Conservation (phyloP, 2,113 vertebrate genomes). For the Casuarius casuarius region DNA sequence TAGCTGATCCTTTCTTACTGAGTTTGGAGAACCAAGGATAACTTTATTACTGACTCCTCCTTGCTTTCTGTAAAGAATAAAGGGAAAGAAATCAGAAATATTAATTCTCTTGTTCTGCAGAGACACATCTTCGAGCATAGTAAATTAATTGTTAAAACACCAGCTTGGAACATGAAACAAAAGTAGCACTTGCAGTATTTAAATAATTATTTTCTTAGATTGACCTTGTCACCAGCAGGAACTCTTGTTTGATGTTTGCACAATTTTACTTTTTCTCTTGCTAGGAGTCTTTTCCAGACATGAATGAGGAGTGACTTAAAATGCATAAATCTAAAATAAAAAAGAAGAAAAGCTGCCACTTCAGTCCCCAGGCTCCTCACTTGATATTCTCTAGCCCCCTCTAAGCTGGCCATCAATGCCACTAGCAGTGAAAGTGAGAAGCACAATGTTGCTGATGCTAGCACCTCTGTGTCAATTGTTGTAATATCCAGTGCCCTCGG, state of each 20-base stretch:
- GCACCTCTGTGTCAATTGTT: conserved; percentile 6
- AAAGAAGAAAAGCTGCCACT: neutral
- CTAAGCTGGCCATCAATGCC: conserved; percentile 44
- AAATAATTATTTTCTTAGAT: neutral
- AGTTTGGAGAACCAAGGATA: neutral
- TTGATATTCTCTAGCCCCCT: conserved; percentile 12
- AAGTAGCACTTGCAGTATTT: neutral
- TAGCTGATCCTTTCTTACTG: neutral
- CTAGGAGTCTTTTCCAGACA: neutral
- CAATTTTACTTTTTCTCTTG: neutral
- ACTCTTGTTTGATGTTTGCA: neutral
- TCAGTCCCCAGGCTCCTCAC: neutral
- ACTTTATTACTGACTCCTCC: neutral
- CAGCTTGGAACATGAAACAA: neutral
- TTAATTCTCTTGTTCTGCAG: neutral
- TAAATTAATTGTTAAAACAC: neutral
- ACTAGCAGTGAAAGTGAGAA: conserved; percentile 33
- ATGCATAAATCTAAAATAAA: conserved; percentile 8
- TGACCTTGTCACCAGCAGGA: neutral
- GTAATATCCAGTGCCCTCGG: conserved; percentile 12
- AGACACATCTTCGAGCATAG: neutral
- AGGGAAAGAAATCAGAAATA: neutral
- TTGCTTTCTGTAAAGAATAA: neutral
- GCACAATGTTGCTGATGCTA: conserved; percentile 8
- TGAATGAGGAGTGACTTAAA: conserved; percentile 25